Conservation (phyloP, 1,140 invertebrate species). For the Dolichoris vasculosae region DNA sequence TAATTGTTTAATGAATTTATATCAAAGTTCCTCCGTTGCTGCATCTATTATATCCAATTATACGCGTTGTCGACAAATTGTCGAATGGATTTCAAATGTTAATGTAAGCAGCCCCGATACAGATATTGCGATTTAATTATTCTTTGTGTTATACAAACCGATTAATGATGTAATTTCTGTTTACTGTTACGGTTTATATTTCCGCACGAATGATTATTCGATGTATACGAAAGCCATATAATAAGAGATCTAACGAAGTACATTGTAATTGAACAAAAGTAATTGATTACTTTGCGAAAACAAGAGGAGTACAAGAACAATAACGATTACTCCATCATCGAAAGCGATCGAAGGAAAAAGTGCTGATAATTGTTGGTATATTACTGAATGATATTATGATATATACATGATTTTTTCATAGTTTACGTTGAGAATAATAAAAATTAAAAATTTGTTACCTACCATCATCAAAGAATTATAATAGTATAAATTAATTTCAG, state of each 20-base stretch:
- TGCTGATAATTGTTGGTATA: not conserved
- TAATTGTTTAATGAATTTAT: constrained; percentile 41
- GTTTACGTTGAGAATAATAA: not conserved
- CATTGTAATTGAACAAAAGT: constrained; percentile 14
- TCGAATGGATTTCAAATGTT: constrained; percentile 2
- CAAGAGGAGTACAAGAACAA: not conserved
- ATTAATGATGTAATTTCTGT: not conserved
- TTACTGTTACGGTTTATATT: constrained; percentile 17
- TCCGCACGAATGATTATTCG: not conserved
- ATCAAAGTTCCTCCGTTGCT: not conserved
- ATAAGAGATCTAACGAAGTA: not conserved
- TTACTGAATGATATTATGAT: not conserved
- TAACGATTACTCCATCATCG: not conserved
- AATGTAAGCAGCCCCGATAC: not conserved
- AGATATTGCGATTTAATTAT: constrained; percentile 12
- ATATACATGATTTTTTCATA: not conserved
- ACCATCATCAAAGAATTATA: not conserved
- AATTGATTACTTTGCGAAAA: not conserved
- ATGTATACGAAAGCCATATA: not conserved
- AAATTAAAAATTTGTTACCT: not conserved
- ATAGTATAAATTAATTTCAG: no score
- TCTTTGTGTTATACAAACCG: not conserved
- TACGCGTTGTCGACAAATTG: constrained; percentile 27
- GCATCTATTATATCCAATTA: not conserved
- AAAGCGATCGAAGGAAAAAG: not conserved